A percentile compares a stretch with the other conserved stretches of the same genome.
Conservation (phyloP, 2,888 invertebrate genomes). For the Ophion ellenae region DNA sequence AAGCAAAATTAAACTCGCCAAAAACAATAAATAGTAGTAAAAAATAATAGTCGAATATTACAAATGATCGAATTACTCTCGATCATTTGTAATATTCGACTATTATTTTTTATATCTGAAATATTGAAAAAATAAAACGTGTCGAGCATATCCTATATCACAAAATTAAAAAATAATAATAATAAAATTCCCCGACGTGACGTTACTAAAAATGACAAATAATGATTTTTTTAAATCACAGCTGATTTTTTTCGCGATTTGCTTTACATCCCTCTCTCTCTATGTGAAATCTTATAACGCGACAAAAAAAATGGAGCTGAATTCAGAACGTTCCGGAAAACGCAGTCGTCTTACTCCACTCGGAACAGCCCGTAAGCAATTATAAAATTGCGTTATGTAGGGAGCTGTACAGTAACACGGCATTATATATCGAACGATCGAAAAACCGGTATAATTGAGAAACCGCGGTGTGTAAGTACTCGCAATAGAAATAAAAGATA, state of each 20-base stretch:
- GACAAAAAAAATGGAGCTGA: not conserved
- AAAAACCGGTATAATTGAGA: conserved; percentile 63
- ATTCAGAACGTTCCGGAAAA: not conserved
- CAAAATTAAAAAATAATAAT: not conserved
- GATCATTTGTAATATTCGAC: no score
- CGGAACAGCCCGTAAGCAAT: conserved; percentile 5
- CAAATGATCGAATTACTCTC: no score
- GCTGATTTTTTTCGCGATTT: not conserved
- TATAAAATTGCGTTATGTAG: conserved; percentile 40
- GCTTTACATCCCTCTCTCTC: not conserved
- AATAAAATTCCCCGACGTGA: not conserved
- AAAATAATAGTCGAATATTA: no score
- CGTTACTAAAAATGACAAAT: no score
- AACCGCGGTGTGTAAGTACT: conserved; percentile 28
- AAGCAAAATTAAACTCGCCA: no score
- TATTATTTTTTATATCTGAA: not conserved
- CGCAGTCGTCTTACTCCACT: not conserved
- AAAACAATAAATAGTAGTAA: no score
- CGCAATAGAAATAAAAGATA: conserved; percentile 38
- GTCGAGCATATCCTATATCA: not conserved
- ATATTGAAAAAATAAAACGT: not conserved
- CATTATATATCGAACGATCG: conserved; percentile 22
- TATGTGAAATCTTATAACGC: not conserved
- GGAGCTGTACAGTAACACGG: conserved; percentile 1
- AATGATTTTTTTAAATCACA: no score